Base-by-base conservation (phyloP, 2,888 invertebrate species). In the Icerya purchasi region DNA sequence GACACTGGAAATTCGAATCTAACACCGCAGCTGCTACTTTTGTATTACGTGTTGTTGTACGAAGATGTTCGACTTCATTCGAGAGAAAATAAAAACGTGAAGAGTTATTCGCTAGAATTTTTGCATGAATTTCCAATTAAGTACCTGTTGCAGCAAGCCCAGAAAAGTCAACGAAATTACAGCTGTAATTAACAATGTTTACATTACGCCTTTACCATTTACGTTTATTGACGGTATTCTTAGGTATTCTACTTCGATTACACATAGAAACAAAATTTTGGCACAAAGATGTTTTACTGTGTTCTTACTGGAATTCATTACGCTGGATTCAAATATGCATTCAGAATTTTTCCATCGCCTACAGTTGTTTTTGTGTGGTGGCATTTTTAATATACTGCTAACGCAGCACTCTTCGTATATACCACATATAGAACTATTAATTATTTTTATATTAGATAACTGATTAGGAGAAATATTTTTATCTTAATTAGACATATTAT, bases 91-190 rank as follows among this genome's bases (percentile, higher is more conserved):
- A 22, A 56, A 52, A 22, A 84, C 71, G 78, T 90, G 14, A 86
- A 89, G 70, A 82, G 83, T 60, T 92, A 92, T 68, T 86, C 89
- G 0, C 81, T 85, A 2, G 85, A 86, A 64, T 86, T 96, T 68
- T 75, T 94, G 62, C 84, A 90, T 0, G 87, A 91, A 68, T 75
- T 97, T 52, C 96, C 96, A 0, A 88, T 96, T 57, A 92, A 92
- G 69, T 92, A 89, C 74, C 75, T 97, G 56, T 74, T 96, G 24
- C 91, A 92, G 69, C 85, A 89, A 71, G 92, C 93, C 1, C 92
- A 93, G 71, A 84, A 85, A 68, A 85, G 91, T 69, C 92, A 93
- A 71, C 82, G 85, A 71, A 85, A 86, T 65, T 94, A 90, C 70
- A 87, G 88, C 25, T 75, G 60, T 60, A 24, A 18, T 54, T 54